Conservation (phyloP, 2,113 vertebrate species). For the Conger conger region DNA sequence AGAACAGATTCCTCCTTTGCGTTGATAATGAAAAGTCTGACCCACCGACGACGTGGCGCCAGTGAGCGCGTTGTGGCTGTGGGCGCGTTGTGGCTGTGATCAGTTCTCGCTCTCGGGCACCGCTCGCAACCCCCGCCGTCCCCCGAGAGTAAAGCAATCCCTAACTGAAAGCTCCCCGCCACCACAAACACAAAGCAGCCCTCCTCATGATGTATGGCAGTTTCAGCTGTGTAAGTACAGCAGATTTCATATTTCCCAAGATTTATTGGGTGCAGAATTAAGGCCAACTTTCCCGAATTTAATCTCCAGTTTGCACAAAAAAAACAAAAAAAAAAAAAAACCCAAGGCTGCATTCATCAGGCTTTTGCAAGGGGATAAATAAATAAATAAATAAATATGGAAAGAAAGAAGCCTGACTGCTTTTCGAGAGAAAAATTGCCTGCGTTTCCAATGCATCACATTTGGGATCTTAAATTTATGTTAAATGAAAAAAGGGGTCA, state of each 20-base stretch:
- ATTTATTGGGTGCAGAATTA: conserved; percentile 33
- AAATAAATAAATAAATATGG: background rate
- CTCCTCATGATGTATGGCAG: conserved; percentile 1
- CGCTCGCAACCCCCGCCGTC: background rate
- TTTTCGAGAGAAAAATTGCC: conserved; percentile 25
- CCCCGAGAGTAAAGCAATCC: background rate
- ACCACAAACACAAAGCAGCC: background rate
- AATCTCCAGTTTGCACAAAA: conserved; percentile 20
- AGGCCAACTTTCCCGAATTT: conserved; percentile 26
- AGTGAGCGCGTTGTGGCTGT: background rate
- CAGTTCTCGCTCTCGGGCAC: background rate
- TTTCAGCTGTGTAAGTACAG: background rate
- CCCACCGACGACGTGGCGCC: background rate
- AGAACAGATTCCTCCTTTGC: background rate
- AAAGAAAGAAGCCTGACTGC: background rate
- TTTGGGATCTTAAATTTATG: conserved; percentile 14
- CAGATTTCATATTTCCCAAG: conserved; percentile 24
- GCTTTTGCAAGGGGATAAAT: background rate
- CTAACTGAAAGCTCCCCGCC: background rate
- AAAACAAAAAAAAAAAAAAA: conserved; percentile 10
- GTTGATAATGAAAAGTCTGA: background rate
- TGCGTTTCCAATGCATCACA: conserved; percentile 21
- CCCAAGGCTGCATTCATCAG: conserved; percentile 20
- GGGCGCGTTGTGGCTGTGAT: background rate
- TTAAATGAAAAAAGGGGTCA: background rate